Conservation (phyloP, 1,140 invertebrate genomes). For the Cyclina sinensis region DNA sequence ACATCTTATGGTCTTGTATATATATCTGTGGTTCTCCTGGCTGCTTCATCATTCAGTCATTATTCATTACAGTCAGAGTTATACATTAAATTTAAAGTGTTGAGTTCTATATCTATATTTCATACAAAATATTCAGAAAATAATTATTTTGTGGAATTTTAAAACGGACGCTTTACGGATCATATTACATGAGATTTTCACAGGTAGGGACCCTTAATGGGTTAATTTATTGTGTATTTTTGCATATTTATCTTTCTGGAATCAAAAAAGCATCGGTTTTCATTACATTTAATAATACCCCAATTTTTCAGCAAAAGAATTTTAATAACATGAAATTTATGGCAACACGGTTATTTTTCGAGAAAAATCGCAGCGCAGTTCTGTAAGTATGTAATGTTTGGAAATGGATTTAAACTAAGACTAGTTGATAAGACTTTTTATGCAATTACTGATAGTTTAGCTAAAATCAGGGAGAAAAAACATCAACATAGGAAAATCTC, state of each 20-base stretch:
- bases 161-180: not conserved
- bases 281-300: conserved; percentile 16
- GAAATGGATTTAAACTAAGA: not conserved
- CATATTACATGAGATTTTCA: not conserved
- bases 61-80: not conserved
- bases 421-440: too few species aligned
- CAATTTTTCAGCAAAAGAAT: not conserved
- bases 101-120: not conserved
- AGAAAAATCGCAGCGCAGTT: too few species aligned
- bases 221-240: not conserved
- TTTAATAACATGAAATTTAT: not conserved
- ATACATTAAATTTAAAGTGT: not conserved
- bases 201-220: not conserved
- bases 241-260: conserved; percentile 18
- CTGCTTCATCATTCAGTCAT: not conserved
- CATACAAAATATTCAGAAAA: conserved; percentile 1
- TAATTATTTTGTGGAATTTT: conserved; percentile 14
- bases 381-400: too few species aligned
- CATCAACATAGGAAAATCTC: too few species aligned
- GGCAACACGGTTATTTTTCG: not conserved
- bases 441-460: too few species aligned
- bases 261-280: not conserved
- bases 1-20: not conserved
- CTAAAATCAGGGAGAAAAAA: too few species aligned
- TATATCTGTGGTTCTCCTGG: not conserved